Percentiles rank a stretch among this genome's conserved stretches.
These are phyloP conservation scores for Speoplatyrhinus poulsoni DNA, from an alignment of 2,113 vertebrate genomes.

Conservation along the genomic window DNA sequence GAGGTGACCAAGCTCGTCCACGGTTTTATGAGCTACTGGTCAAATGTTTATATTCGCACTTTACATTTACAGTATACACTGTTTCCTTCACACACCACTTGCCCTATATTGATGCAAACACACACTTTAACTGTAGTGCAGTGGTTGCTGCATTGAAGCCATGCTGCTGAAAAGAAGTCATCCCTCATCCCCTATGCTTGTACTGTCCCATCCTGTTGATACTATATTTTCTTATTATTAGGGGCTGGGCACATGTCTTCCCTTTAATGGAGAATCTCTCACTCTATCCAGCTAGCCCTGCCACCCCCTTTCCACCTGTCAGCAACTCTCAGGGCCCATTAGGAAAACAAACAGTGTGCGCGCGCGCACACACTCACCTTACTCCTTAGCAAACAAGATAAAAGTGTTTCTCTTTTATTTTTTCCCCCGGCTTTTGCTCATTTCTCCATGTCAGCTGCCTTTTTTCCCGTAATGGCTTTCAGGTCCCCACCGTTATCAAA, in stretches of 20 bases:
- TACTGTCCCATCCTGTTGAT: neutral
- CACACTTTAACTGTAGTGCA: neutral
- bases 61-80: neutral
- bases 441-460: slow-evolving; percentile 5
- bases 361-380: neutral
- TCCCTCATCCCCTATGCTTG: slow-evolving; percentile 7
- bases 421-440: neutral
- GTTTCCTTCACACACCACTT: slow-evolving; percentile 5
- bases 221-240: slow-evolving; percentile 56
- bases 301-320: slow-evolving; percentile 39
- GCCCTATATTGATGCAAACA: slow-evolving; percentile 4
- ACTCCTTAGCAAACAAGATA: slow-evolving; percentile 16
- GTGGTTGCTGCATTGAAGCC: no score
- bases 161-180: neutral
- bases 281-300: slow-evolving; percentile 24
- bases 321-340: slow-evolving; percentile 52
- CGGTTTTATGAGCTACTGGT: no score
- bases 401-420: neutral
- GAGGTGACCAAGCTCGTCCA: no score
- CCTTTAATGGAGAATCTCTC: slow-evolving; percentile 47
- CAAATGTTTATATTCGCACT: no score
- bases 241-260: slow-evolving; percentile 17
- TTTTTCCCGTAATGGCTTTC: slow-evolving; percentile 18
- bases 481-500: slow-evolving; percentile 12
- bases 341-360: slow-evolving; percentile 24